Conservation (phyloP, 2,888 invertebrate genomes). For the Chloroclysta siterata region DNA sequence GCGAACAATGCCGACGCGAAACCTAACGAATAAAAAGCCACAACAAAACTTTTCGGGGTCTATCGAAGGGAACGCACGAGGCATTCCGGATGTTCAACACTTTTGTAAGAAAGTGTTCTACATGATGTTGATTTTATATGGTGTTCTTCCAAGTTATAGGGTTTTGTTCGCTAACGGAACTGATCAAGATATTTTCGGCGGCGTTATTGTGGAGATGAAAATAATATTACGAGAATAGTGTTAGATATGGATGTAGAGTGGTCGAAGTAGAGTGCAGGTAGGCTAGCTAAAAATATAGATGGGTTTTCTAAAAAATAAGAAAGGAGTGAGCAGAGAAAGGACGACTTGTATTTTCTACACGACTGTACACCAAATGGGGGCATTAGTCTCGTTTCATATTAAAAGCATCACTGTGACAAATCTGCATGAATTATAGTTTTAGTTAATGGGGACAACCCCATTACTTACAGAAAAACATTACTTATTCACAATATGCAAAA, state of each 20-base stretch:
- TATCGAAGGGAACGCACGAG: conserved; percentile 22
- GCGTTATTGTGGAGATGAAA: too few relatives aligned
- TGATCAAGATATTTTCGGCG: too few relatives aligned
- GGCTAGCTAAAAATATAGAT: too few relatives aligned
- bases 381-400: not conserved
- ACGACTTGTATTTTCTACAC: conserved; percentile 1
- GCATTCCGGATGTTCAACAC: conserved; percentile 1
- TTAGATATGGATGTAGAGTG: too few relatives aligned
- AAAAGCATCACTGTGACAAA: conserved; percentile 3
- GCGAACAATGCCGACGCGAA: conserved; percentile 8
- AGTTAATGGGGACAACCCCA: conserved; percentile 2
- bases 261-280: too few relatives aligned
- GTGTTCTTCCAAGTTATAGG: too few relatives aligned
- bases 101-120: conserved; percentile 1
- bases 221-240: too few relatives aligned
- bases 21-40: conserved; percentile 7
- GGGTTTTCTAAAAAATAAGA: too few relatives aligned
- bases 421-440: conserved; percentile 20
- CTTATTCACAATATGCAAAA: not conserved
- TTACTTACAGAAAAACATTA: conserved; percentile 7
- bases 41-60: conserved; percentile 10
- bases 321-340: too few relatives aligned
- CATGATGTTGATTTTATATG: not conserved
- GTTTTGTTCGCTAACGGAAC: too few relatives aligned
- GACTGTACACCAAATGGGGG: conserved; percentile 14